Percentiles rank a stretch among this genome's conserved stretches.
Conservation (phyloP, 2,888 invertebrate genomes). For the Tridacna gigas region DNA sequence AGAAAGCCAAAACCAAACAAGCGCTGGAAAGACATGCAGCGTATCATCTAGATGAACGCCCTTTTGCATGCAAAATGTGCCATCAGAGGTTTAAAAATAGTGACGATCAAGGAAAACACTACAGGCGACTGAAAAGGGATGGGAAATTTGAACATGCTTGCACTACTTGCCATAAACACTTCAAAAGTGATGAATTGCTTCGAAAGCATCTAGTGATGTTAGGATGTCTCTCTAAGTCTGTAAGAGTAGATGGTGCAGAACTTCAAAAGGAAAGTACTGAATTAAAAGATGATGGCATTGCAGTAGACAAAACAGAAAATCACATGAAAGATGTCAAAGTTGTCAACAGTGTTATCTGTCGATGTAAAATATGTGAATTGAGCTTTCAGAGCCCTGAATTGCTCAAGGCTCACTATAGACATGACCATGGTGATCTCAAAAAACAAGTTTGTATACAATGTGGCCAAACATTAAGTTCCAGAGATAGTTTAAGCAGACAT, state of each 20-base stretch:
- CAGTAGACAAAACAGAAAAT: neutral
- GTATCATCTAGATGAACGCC: conserved; percentile 51
- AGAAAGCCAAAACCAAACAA: conserved; percentile 55
- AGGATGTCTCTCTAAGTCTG: conserved; percentile 32
- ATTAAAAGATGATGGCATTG: neutral
- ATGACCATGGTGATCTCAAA: conserved; percentile 41
- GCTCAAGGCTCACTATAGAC: conserved; percentile 46
- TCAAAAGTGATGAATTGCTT: conserved; percentile 39
- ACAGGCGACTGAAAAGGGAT: conserved; percentile 48
- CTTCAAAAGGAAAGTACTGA: neutral
- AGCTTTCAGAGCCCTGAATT: conserved; percentile 22
- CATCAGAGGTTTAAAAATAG: conserved; percentile 57
- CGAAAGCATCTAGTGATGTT: conserved; percentile 50
- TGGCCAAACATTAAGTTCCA: conserved; percentile 56
- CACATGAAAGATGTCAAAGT: neutral
- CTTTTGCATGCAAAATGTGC: conserved; percentile 50
- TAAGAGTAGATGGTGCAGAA: neutral
- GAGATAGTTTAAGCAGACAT: conserved; percentile 55
- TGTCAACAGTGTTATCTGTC: conserved; percentile 17
- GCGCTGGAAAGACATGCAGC: conserved; percentile 58
- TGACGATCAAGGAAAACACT: conserved; percentile 59
- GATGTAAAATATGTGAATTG: conserved; percentile 49
- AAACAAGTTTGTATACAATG: conserved; percentile 55
- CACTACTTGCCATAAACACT: conserved; percentile 55
- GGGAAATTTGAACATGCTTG: conserved; percentile 51